Conservation (phyloP, 2,113 vertebrate species). For the Melanostigma gelatinosum region DNA sequence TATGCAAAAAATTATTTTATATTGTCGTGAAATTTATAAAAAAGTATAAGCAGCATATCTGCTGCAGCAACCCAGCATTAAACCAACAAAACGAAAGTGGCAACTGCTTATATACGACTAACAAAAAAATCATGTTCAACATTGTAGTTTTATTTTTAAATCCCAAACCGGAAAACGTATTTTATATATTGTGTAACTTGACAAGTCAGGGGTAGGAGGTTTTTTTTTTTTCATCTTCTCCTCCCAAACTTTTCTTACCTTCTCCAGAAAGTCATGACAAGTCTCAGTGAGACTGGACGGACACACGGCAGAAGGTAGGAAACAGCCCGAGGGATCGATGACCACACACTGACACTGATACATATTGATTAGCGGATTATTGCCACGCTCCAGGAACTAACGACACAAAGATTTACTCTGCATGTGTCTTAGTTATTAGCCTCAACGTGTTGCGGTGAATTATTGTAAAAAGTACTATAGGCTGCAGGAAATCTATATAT, state of each 20-base stretch:
- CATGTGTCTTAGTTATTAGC: not conserved
- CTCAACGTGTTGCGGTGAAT: not conserved
- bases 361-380: slow-evolving; percentile 29
- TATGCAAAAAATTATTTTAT: too few relatives aligned
- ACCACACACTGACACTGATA: not conserved
- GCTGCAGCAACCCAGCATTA: too few relatives aligned
- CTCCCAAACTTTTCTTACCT: slow-evolving; percentile 69
- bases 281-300: slow-evolving; percentile 51
- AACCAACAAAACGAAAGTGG: not conserved
- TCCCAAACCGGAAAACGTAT: not conserved
- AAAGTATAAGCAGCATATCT: too few relatives aligned
- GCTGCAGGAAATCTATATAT: not conserved
- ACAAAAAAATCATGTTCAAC: not conserved
- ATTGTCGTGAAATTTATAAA: too few relatives aligned
- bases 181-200: not conserved
- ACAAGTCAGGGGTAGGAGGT: slow-evolving; percentile 1
- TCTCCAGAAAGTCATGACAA: slow-evolving; percentile 63
- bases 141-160: slow-evolving; percentile 51
- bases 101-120: not conserved
- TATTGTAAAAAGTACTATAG: not conserved
- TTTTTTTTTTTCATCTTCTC: slow-evolving; percentile 33
- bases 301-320: slow-evolving; percentile 68
- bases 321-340: slow-evolving; percentile 7
- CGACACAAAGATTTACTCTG: not conserved
- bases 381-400: not conserved